Evolutionary conservation across 1,140 invertebrate species (phyloP).

Genomic region (Portunus trituberculatus): DNA sequence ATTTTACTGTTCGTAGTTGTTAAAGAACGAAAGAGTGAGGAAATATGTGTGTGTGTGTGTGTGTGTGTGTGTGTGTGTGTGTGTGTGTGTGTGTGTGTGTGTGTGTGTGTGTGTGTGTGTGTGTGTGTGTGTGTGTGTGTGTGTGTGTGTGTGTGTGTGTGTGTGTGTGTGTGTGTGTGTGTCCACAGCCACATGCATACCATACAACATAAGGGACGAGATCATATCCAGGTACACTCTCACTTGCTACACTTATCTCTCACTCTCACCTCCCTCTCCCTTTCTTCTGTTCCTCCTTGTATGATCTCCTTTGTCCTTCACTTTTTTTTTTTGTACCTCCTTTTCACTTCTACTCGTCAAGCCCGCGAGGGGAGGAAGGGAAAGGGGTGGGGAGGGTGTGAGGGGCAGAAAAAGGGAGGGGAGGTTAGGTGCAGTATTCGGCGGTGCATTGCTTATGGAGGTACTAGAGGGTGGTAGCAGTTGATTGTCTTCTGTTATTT

Average conservation of each 20-base stretch:
- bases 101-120: conserved; percentile 2
- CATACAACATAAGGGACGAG: background rate
- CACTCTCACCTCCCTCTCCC: background rate
- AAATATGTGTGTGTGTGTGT: conserved; percentile 27
- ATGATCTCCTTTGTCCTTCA: background rate
- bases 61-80: conserved; percentile 30
- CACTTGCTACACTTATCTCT: conserved; percentile 7
- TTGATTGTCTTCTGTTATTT: background rate
- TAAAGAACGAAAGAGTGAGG: background rate
- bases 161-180: background rate
- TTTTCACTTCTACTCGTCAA: background rate
- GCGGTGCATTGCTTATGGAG: too few relatives aligned
- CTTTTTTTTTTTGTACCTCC: background rate
- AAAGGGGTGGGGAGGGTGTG: background rate
- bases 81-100: conserved; percentile 28
- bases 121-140: too few relatives aligned
- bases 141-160: too few relatives aligned
- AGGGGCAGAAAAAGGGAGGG: background rate
- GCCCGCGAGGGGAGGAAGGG: background rate
- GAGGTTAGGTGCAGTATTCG: too few relatives aligned
- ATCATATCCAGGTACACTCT: background rate
- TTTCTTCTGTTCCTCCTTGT: conserved; percentile 8
- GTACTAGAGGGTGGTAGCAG: background rate
- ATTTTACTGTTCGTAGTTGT: background rate
- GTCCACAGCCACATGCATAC: background rate